phyloP scores from a whole-genome alignment of 2,113 vertebrate genomes.

The Grammomys surdaster region DNA sequence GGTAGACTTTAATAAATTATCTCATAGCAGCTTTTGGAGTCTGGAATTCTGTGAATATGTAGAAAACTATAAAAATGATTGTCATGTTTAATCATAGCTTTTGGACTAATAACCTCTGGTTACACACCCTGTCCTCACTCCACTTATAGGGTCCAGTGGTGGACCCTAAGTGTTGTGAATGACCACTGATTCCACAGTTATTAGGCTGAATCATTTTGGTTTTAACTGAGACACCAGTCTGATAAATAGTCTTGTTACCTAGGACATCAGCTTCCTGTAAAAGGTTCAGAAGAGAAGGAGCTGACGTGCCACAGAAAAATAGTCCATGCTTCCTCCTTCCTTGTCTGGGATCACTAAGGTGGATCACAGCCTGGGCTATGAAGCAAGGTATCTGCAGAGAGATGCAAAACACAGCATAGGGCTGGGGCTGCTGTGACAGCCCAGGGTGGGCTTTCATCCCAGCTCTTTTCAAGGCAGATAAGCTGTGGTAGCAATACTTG shows the following conservation, averaged over 20 bases:
- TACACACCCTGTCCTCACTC: background rate
- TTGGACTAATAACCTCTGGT: background rate
- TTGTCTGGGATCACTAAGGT: background rate
- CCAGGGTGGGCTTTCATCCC: background rate
- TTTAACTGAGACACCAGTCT: slow-evolving; percentile 35
- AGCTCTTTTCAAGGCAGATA: slow-evolving; percentile 30
- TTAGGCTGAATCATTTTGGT: background rate
- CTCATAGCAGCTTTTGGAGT: slow-evolving; percentile 83
- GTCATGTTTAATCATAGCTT: background rate
- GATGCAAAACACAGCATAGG: background rate
- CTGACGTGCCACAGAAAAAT: background rate
- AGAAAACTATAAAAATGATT: slow-evolving; percentile 54
- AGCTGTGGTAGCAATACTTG: background rate
- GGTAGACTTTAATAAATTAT: slow-evolving; percentile 88
- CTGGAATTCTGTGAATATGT: slow-evolving; percentile 64
- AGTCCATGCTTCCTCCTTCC: background rate
- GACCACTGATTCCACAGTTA: background rate
- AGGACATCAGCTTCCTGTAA: background rate
- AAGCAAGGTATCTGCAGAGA: background rate
- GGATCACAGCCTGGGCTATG: background rate
- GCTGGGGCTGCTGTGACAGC: background rate
- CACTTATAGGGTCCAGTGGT: background rate
- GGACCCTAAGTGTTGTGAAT: background rate
- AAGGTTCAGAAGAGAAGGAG: background rate
- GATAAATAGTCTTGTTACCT: background rate